phyloP scores from a whole-genome alignment of 2,888 invertebrate genomes.

The Tubiluchus corallicola region DNA sequence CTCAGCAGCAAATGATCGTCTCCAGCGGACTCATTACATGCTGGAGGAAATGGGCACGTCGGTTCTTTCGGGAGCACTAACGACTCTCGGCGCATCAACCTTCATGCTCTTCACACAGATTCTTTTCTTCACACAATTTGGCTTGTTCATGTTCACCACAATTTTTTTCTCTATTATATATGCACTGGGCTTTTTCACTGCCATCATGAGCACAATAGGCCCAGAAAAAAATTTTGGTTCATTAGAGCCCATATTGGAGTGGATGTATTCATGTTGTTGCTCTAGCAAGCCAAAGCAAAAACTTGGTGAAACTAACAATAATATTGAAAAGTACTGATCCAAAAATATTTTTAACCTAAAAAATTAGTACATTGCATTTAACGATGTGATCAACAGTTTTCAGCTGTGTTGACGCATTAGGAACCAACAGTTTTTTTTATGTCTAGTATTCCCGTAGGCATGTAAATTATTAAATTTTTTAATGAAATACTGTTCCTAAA shows the following conservation, averaged over 20 bases:
- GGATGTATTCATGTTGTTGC: no score
- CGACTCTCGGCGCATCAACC: conserved; percentile 21
- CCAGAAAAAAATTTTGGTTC: conserved; percentile 15
- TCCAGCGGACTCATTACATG: conserved; percentile 19
- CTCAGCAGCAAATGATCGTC: conserved; percentile 17
- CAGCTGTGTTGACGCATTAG: no score
- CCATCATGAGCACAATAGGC: conserved; percentile 18
- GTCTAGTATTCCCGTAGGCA: no score
- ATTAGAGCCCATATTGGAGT: not conserved
- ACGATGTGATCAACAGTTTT: no score
- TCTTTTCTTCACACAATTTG: conserved; percentile 23
- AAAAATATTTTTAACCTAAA: no score
- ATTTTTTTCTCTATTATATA: conserved; percentile 21
- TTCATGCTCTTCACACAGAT: conserved; percentile 21
- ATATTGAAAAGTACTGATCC: no score
- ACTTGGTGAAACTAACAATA: no score
- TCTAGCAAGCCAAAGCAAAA: no score
- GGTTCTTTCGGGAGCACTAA: conserved; percentile 21
- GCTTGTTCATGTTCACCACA: conserved; percentile 22
- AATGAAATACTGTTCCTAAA: no score
- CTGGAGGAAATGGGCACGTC: conserved; percentile 21
- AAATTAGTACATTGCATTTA: no score
- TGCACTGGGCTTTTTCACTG: conserved; percentile 19
- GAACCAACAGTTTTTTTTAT: no score
- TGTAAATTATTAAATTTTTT: no score